phyloP scores from a whole-genome alignment of 2,888 invertebrate species.

The Dichetophora obliterata region DNA sequence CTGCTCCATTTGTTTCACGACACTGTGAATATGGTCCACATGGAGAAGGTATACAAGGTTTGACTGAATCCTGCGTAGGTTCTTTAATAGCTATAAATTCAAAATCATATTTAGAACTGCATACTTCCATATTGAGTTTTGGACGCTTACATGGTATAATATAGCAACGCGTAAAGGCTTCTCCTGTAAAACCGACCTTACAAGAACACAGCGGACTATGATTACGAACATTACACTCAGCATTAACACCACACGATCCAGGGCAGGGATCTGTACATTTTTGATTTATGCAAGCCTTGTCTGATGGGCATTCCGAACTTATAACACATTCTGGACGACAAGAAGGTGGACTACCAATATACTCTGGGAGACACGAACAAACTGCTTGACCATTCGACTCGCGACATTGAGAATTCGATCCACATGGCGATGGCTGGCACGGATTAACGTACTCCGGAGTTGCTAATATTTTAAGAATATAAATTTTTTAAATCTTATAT shows the following conservation, averaged over 20 bases:
- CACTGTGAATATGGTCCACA: slow-evolving; percentile 86
- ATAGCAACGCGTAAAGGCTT: slow-evolving; percentile 80
- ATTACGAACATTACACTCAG: slow-evolving; percentile 83
- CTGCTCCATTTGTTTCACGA: slow-evolving; percentile 75
- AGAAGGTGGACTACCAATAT: slow-evolving; percentile 81
- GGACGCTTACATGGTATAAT: slow-evolving; percentile 72
- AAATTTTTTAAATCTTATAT: neutral
- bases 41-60: slow-evolving; percentile 83
- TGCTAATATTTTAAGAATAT: slow-evolving; percentile 44
- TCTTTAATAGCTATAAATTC: slow-evolving; percentile 34
- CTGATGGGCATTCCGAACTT: slow-evolving; percentile 82
- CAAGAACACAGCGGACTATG: slow-evolving; percentile 88
- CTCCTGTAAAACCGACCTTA: slow-evolving; percentile 79
- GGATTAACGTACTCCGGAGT: slow-evolving; percentile 71
- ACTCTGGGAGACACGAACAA: slow-evolving; percentile 80
- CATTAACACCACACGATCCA: slow-evolving; percentile 83
- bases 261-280: slow-evolving; percentile 85
- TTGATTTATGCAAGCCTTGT: slow-evolving; percentile 81
- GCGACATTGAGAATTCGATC: slow-evolving; percentile 81
- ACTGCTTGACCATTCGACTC: slow-evolving; percentile 77
- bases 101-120: neutral
- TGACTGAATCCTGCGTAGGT: slow-evolving; percentile 60
- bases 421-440: slow-evolving; percentile 83
- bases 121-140: neutral
- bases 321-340: slow-evolving; percentile 87